Conservation (phyloP, 2,888 invertebrate species). For the Cryptus armator region DNA sequence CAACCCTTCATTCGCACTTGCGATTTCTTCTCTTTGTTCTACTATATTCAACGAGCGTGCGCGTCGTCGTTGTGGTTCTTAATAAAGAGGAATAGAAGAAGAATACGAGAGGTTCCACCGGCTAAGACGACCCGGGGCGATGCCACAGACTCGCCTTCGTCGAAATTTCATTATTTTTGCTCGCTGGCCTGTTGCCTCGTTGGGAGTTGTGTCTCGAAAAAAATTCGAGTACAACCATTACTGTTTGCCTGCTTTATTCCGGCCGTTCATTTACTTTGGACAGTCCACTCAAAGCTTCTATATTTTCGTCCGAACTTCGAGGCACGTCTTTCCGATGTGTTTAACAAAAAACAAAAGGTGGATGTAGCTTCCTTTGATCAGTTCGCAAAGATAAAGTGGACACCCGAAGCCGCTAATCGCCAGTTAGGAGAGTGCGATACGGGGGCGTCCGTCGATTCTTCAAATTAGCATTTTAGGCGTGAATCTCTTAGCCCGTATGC, state of each 20-base stretch:
- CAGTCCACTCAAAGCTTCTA: neutral
- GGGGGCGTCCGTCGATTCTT: slow-evolving; percentile 72
- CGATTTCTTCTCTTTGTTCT: slow-evolving; percentile 65
- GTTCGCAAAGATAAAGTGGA: slow-evolving; percentile 53
- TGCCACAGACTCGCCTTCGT: slow-evolving; percentile 25
- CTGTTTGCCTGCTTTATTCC: neutral
- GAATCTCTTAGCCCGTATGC: slow-evolving; percentile 73
- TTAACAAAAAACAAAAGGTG: slow-evolving; percentile 43
- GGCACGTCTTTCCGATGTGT: slow-evolving; percentile 2
- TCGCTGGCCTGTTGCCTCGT: neutral
- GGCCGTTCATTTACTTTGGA: neutral
- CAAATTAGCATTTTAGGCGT: slow-evolving; percentile 80
- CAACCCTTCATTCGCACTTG: slow-evolving; percentile 75
- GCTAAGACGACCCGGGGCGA: slow-evolving; percentile 45
- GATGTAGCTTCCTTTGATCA: slow-evolving; percentile 42
- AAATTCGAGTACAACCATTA: neutral
- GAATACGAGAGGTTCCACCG: slow-evolving; percentile 29
- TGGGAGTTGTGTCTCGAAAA: neutral
- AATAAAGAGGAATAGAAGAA: slow-evolving; percentile 44
- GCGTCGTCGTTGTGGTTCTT: slow-evolving; percentile 41
- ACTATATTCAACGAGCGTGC: slow-evolving; percentile 50
- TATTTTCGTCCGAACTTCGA: neutral
- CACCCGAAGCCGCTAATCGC: slow-evolving; percentile 73
- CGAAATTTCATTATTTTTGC: slow-evolving; percentile 54
- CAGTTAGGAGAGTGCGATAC: slow-evolving; percentile 71